phyloP scores from a whole-genome alignment of 2,113 vertebrate species.

The Ariopsis seemanni region DNA sequence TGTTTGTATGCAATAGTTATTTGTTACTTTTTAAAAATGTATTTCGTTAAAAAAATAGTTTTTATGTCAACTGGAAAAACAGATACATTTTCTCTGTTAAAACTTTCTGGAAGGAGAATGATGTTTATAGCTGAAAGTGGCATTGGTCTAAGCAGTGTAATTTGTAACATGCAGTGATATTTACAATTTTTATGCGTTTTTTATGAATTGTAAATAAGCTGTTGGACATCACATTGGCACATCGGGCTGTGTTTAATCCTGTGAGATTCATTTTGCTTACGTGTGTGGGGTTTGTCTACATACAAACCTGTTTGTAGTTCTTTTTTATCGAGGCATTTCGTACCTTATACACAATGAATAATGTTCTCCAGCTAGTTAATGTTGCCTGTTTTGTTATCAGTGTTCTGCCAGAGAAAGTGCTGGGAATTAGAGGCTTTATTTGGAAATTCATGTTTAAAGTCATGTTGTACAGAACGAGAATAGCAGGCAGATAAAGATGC shows the following conservation, averaged over 20 bases:
- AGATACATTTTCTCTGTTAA: background rate
- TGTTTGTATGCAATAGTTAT: background rate
- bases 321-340: background rate
- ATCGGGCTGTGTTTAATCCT: background rate
- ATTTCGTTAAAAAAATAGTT: background rate
- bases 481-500: background rate
- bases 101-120: background rate
- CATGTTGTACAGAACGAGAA: background rate
- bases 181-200: background rate
- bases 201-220: background rate
- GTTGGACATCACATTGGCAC: background rate
- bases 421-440: background rate
- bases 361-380: background rate
- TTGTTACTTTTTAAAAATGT: background rate
- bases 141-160: background rate
- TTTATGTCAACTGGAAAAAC: background rate
- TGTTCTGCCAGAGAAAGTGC: background rate
- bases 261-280: background rate
- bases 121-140: background rate
- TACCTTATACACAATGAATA: background rate
- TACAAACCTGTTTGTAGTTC: background rate
- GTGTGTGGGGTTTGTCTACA: background rate
- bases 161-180: background rate
- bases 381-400: background rate
- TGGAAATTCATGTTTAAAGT: background rate